Percentiles rank a stretch among this genome's conserved stretches.
Evolutionary conservation across 1,140 invertebrate genomes (phyloP).

Genomic region (Drosophila mojavensis): DNA sequence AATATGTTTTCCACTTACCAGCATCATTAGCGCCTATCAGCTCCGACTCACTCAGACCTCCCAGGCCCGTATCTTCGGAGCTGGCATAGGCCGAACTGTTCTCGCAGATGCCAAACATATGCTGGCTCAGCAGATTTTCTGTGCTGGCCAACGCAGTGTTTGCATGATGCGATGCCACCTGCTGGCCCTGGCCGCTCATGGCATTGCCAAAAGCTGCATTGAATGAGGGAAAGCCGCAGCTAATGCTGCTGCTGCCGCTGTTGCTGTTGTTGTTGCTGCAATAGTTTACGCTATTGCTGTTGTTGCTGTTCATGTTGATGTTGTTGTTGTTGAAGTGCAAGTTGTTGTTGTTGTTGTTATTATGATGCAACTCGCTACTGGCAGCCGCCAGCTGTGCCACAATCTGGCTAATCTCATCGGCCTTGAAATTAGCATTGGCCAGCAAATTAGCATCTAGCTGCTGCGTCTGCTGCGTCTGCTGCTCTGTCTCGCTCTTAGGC

Average conservation of each 20-base stretch:
- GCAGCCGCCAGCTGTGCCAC: slow-evolving; percentile 68
- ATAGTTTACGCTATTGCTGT: slow-evolving; percentile 34
- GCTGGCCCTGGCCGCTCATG: slow-evolving; percentile 35
- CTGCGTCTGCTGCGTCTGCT: slow-evolving; percentile 13
- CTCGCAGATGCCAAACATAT: slow-evolving; percentile 84
- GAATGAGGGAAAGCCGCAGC: slow-evolving; percentile 62
- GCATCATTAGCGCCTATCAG: slow-evolving; percentile 84
- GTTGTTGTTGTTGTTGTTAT: slow-evolving; percentile 56
- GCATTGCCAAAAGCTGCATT: slow-evolving; percentile 68
- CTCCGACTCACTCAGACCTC: slow-evolving; percentile 86
- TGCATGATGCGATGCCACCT: slow-evolving; percentile 22
- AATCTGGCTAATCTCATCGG: slow-evolving; percentile 73
- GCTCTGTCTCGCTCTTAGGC: slow-evolving; percentile 46
- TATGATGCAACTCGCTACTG: slow-evolving; percentile 31
- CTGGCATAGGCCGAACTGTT: slow-evolving; percentile 86
- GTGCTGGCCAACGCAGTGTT: slow-evolving; percentile 59
- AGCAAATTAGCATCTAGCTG: slow-evolving; percentile 46
- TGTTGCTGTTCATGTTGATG: slow-evolving; percentile 28
- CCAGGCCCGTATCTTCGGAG: slow-evolving; percentile 86
- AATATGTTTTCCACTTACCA: slow-evolving; percentile 43
- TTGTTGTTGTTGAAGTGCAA: slow-evolving; percentile 51
- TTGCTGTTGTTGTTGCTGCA: slow-evolving; percentile 53
- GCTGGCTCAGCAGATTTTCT: slow-evolving; percentile 67
- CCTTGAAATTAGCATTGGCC: slow-evolving; percentile 61
- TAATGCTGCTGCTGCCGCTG: slow-evolving; percentile 53